Evolutionary conservation across 2,797 vertebrate species (phyloP).

Genomic region (Dipus sagitta): DNA sequence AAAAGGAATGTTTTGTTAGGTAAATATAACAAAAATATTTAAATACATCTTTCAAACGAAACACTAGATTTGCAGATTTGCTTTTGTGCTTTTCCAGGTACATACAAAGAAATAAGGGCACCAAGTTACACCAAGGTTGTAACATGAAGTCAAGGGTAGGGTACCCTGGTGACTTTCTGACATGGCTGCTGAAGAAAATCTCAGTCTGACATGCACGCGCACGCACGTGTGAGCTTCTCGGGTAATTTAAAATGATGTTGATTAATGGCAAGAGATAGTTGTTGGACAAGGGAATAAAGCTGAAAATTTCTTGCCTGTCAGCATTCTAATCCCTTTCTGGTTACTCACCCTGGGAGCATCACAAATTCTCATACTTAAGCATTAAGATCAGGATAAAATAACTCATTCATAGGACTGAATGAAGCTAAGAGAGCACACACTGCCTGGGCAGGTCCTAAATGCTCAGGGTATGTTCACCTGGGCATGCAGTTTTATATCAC

Average conservation of each 20-base stretch:
- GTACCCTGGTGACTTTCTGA: background rate
- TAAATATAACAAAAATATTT: background rate
- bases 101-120: background rate
- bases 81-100: background rate
- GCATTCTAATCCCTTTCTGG: background rate
- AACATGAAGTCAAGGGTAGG: background rate
- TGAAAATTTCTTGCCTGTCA: background rate
- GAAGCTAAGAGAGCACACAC: accelerated
- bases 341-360: background rate
- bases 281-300: accelerated
- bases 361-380: too few species aligned
- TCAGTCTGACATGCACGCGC: background rate
- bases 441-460: accelerated
- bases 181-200: background rate
- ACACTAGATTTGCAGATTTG: background rate
- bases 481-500: too few species aligned
- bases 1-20: background rate
- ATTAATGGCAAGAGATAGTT: too few species aligned
- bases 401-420: accelerated
- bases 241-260: background rate
- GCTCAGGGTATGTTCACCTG: accelerated
- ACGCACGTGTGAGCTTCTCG: too few species aligned
- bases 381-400: background rate
- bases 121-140: background rate
- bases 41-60: background rate